These are phyloP conservation scores for Asobara japonica DNA, from an alignment of 1,140 invertebrate genomes.

Conservation along the genomic window DNA sequence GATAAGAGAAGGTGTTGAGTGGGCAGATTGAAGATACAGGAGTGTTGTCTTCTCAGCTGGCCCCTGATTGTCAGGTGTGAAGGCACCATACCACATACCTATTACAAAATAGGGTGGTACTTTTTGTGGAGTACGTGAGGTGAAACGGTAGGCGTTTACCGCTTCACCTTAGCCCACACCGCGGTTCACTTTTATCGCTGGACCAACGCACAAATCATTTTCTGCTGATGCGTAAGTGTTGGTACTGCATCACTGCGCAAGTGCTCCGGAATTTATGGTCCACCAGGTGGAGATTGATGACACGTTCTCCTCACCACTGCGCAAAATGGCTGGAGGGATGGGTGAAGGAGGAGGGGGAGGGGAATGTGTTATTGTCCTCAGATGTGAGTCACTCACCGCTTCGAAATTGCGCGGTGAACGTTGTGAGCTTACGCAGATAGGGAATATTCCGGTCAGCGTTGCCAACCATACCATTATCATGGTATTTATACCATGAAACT, in stretches of 20 bases:
- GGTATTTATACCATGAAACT: too few species aligned
- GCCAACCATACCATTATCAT: too few species aligned
- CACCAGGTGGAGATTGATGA: not conserved
- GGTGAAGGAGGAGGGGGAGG: too few species aligned
- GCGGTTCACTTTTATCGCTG: not conserved
- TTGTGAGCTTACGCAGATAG: not conserved
- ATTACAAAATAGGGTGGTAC: not conserved
- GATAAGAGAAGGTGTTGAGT: constrained; percentile 63
- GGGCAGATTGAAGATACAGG: constrained; percentile 41
- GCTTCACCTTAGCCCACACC: not conserved
- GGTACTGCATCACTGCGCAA: not conserved
- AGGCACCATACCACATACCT: not conserved
- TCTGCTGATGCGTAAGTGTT: not conserved
- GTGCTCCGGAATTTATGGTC: not conserved
- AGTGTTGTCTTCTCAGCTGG: constrained; percentile 9
- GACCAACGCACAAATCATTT: not conserved
- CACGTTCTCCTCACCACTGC: not conserved
- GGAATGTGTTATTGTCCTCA: not conserved
- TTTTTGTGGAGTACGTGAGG: not conserved
- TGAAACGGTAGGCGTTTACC: not conserved
- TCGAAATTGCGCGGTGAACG: not conserved
- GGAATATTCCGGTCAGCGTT: too few species aligned
- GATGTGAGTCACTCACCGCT: not conserved
- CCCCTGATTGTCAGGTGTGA: constrained; percentile 11
- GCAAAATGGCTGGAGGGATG: not conserved